Percentiles rank a stretch among this genome's conserved stretches.
Evolutionary conservation across 1,140 invertebrate genomes (phyloP).

Genomic region (Luehdorfia chinensis): DNA sequence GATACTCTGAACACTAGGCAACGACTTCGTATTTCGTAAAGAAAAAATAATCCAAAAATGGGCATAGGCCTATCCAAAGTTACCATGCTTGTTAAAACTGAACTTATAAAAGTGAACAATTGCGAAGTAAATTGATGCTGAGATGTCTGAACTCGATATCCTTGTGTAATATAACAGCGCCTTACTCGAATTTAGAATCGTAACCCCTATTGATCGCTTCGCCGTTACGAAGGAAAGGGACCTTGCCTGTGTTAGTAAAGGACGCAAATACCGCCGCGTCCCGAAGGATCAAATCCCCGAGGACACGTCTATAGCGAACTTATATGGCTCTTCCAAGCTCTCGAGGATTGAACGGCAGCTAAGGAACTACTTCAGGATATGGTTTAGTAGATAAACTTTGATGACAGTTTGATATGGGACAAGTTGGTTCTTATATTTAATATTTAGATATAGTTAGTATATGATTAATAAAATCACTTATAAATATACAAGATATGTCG

Average conservation of each 20-base stretch:
- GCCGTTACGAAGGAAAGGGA: constrained; percentile 17
- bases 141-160: constrained; percentile 13
- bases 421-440: no score
- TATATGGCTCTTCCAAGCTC: not conserved
- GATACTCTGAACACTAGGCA: no score
- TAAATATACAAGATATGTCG: no score
- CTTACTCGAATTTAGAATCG: constrained; percentile 37
- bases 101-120: no score
- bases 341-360: constrained; percentile 7
- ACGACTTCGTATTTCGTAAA: no score
- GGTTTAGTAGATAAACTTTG: not conserved
- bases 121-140: no score
- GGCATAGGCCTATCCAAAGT: no score
- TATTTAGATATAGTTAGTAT: no score
- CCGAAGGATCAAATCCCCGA: constrained; percentile 7
- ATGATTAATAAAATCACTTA: no score
- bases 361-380: not conserved
- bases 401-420: no score
- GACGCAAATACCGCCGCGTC: constrained; percentile 18
- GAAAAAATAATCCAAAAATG: no score
- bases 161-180: constrained; percentile 19
- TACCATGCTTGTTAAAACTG: no score
- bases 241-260: constrained; percentile 16
- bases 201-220: constrained; percentile 40
- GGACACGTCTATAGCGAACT: not conserved